Percentiles rank a stretch among this genome's conserved stretches.
Conservation (phyloP, 1,140 invertebrate genomes). For the Drosophila ficusphila region DNA sequence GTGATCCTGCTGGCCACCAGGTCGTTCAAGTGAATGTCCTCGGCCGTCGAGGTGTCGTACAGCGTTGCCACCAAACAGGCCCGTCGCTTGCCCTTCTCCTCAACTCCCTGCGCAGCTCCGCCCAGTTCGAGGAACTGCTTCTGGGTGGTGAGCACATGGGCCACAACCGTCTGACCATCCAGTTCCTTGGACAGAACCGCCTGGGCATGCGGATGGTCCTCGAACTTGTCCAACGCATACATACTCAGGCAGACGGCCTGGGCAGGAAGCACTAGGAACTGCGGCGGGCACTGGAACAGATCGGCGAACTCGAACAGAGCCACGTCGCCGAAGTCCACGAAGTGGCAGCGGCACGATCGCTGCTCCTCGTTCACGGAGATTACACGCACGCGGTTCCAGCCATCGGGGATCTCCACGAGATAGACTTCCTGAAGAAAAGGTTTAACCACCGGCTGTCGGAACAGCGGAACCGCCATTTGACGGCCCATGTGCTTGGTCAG, state of each 20-base stretch:
- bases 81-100: conserved; percentile 14
- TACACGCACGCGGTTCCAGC: conserved; percentile 79
- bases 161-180: conserved; percentile 67
- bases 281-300: conserved; percentile 53
- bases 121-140: conserved; percentile 49
- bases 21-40: conserved; percentile 79
- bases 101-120: conserved; percentile 38
- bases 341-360: conserved; percentile 66
- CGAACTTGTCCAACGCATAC: conserved; percentile 82
- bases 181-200: conserved; percentile 54
- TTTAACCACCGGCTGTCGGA: conserved; percentile 15
- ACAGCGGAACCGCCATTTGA: conserved; percentile 42
- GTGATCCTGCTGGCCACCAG: conserved; percentile 68
- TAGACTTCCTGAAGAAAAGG: conserved; percentile 51
- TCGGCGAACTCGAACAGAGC: conserved; percentile 52
- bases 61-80: conserved; percentile 73
- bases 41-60: conserved; percentile 78
- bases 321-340: conserved; percentile 79
- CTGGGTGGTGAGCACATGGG: conserved; percentile 68
- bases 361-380: conserved; percentile 52
- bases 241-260: conserved; percentile 77
- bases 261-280: conserved; percentile 66
- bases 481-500: conserved; percentile 65
- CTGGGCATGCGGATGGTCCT: conserved; percentile 71
- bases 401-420: conserved; percentile 65